Evolutionary conservation across 2,797 vertebrate species (phyloP).

Genomic region (Scarus forsteni): DNA sequence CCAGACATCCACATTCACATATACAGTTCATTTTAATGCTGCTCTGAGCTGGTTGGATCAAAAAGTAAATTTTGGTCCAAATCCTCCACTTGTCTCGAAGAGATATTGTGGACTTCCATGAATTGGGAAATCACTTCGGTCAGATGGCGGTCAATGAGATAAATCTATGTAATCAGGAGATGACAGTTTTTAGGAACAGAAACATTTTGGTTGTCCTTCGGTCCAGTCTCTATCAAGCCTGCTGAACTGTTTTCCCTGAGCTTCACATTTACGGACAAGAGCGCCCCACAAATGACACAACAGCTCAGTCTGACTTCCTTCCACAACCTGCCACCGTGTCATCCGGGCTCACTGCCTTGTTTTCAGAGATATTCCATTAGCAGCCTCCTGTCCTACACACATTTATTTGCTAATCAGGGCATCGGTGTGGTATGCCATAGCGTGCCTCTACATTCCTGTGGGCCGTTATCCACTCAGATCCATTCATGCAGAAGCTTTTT

Average conservation of each 20-base stretch:
- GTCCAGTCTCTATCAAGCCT: conserved; percentile 1
- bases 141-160: conserved; percentile 8
- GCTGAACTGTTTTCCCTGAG: conserved; percentile 18
- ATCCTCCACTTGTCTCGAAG: conserved; percentile 24
- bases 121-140: conserved; percentile 17
- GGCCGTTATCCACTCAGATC: conserved; percentile 66
- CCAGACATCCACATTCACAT: not conserved
- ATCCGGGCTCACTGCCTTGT: conserved; percentile 10
- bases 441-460: conserved; percentile 73
- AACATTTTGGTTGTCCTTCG: conserved; percentile 4
- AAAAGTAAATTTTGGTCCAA: conserved; percentile 18
- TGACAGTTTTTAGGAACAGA: conserved; percentile 17
- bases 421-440: conserved; percentile 55
- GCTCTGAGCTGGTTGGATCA: conserved; percentile 38
- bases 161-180: conserved; percentile 36
- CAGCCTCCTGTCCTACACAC: conserved; percentile 23
- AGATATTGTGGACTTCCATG: conserved; percentile 24
- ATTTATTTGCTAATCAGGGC: conserved; percentile 57
- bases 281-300: conserved; percentile 1
- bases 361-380: conserved; percentile 26
- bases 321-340: conserved; percentile 27
- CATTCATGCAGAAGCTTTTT: conserved; percentile 78
- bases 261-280: conserved; percentile 19
- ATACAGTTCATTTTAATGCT: not conserved
- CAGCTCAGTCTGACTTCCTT: not conserved